Conservation (phyloP, 2,888 invertebrate species). For the Epicampocera succincta region DNA sequence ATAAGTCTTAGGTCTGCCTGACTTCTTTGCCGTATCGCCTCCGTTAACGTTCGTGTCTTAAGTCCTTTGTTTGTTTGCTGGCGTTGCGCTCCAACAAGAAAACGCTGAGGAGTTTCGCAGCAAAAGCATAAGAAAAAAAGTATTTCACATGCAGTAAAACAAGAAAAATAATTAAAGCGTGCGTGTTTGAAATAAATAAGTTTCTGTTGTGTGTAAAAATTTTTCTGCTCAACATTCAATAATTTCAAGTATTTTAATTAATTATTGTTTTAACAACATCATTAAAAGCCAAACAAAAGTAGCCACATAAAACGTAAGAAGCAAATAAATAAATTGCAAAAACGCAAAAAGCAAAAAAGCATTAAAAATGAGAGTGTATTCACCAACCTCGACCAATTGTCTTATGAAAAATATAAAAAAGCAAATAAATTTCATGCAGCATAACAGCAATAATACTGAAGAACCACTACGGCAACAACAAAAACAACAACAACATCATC, state of each 20-base stretch:
- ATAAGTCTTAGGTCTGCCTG: conserved; percentile 58
- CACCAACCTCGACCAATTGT: conserved; percentile 42
- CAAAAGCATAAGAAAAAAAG: conserved; percentile 20
- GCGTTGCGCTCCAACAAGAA: conserved; percentile 6
- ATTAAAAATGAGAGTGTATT: conserved; percentile 66
- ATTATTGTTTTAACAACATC: conserved; percentile 40
- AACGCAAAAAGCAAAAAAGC: conserved; percentile 9
- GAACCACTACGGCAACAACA: not conserved
- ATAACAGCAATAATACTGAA: conserved; percentile 8
- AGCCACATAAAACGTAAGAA: conserved; percentile 18
- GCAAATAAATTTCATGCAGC: conserved; percentile 50
- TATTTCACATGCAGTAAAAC: not conserved
- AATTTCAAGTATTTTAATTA: conserved; percentile 48
- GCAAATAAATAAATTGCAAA: conserved; percentile 10
- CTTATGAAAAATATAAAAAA: conserved; percentile 47
- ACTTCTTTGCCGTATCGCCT: not conserved
- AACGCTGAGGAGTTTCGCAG: not conserved
- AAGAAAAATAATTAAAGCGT: conserved; percentile 28
- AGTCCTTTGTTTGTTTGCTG: conserved; percentile 49
- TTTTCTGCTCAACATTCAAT: conserved; percentile 25
- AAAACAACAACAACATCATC: conserved; percentile 8
- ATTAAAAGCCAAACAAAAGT: conserved; percentile 22
- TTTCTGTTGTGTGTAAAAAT: conserved; percentile 45
- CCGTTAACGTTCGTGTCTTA: conserved; percentile 37
- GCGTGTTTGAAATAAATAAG: conserved; percentile 54